Conservation (phyloP, 2,797 vertebrate genomes). For the Intellagama lesueurii region DNA sequence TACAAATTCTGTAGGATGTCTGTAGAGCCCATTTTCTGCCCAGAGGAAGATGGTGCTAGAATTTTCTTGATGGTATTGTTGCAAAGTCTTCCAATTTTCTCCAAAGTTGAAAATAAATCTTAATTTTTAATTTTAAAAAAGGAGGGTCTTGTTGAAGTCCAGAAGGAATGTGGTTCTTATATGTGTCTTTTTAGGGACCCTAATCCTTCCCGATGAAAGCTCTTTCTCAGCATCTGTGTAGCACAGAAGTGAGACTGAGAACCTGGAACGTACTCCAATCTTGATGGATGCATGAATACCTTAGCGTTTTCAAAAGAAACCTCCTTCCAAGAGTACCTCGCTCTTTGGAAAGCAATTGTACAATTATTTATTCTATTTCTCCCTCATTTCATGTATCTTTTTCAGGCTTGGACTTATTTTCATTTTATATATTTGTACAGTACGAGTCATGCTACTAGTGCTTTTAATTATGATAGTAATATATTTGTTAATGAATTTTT, state of each 20-base stretch:
- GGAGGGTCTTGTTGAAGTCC: too few relatives aligned
- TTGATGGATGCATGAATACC: background rate
- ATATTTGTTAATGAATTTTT: background rate
- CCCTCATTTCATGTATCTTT: background rate
- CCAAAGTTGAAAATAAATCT: too few relatives aligned
- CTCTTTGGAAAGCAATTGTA: background rate
- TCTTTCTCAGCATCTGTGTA: background rate
- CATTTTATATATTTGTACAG: too few relatives aligned
- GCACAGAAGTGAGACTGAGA: background rate
- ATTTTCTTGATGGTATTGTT: too few relatives aligned
- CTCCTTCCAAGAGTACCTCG: background rate
- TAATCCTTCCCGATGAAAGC: background rate
- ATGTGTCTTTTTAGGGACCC: too few relatives aligned
- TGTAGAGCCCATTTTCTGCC: too few relatives aligned
- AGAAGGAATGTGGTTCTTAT: background rate
- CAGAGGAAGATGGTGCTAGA: too few relatives aligned
- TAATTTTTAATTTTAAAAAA: background rate
- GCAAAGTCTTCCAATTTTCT: too few relatives aligned
- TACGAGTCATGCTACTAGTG: background rate
- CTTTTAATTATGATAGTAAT: background rate
- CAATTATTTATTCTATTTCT: background rate
- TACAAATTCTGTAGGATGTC: too few relatives aligned
- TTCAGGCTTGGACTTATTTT: background rate
- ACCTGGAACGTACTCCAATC: background rate
- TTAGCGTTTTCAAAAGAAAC: too few relatives aligned